These are phyloP conservation scores for Hirudinaria manillensis DNA, from an alignment of 2,888 invertebrate species.

Conservation along the genomic window DNA sequence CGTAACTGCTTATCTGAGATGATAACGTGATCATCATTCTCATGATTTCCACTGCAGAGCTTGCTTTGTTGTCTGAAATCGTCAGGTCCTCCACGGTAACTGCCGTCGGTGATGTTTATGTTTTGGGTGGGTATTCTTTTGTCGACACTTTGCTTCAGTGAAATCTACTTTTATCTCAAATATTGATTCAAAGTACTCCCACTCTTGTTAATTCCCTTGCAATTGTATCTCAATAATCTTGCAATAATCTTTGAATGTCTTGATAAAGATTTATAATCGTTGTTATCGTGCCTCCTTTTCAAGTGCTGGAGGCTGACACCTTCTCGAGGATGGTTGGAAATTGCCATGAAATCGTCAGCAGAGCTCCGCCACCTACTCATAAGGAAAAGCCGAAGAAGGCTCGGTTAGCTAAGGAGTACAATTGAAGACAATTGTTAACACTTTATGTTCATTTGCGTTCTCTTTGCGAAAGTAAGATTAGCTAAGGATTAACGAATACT, in stretches of 20 bases:
- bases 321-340: constrained; percentile 18
- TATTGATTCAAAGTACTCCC: not conserved
- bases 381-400: not conserved
- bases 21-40: not conserved
- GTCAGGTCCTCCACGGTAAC: constrained; percentile 21
- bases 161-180: constrained; percentile 2
- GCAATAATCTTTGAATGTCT: too few relatives aligned
- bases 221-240: too few relatives aligned
- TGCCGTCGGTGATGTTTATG: constrained; percentile 16
- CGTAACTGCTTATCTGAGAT: not conserved
- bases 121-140: constrained; percentile 7
- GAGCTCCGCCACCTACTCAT: not conserved
- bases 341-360: constrained; percentile 21
- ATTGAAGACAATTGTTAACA: too few relatives aligned
- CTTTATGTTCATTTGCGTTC: too few relatives aligned
- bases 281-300: not conserved
- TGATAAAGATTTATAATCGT: too few relatives aligned
- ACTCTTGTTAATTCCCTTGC: too few relatives aligned
- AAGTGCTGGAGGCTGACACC: constrained; percentile 9
- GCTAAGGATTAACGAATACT: too few relatives aligned
- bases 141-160: not conserved
- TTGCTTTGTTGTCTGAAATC: constrained; percentile 25
- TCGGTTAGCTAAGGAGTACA: too few relatives aligned
- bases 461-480: too few relatives aligned
- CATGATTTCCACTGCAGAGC: not conserved